Evolutionary conservation across 2,888 invertebrate genomes (phyloP), one percentile per base, ranked within the genome.

Genomic region (Polyommatus iphigenia): DNA sequence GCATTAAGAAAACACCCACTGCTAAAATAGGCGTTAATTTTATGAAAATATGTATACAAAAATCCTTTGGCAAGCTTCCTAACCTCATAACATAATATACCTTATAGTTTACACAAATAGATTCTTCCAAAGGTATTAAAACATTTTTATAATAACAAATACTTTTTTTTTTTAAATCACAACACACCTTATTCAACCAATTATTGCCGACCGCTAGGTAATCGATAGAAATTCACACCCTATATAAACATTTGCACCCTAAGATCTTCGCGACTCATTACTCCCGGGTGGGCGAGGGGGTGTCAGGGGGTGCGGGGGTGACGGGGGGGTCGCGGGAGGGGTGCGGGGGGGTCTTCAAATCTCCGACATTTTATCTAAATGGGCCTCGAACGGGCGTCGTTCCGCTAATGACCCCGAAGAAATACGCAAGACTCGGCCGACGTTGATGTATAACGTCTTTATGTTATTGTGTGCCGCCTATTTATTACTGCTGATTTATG

Each of bases 291-390:
- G 77, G 77, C 76, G 75, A 41, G 78, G 77, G 78, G 62, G 62
- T 80, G 78, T 80, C 81, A 81, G 84, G 90, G 78, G 24, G 24
- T 80, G 79, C 81, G 82, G 83, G 81, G 82, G 81, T 89, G 80
- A 76, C 81, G 82, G 83, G 81, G 81, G 81, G 84, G 90, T 89
- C 91, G 79, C 78, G 76, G 78, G 79, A n/a, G 24, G 29, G 13
- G 67, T 79, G 79, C 81, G 82, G 83, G 81, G 82, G 81, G 84
- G 90, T 90, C 91, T 91, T 91, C 91, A 93, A 93, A 94, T 94
- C 93, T 94, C 89, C 90, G 92, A 91, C 93, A 90, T 94, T 94
- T 93, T 93, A 94, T 94, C 93, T 94, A 93, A 94, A 94, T 93
- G 93, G 93, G 92, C 91, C 89, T 88, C 90, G 87, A 92, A 93